These are phyloP conservation scores for Vultur gryphus DNA, from an alignment of 2,797 vertebrate species.

Conservation along the genomic window DNA sequence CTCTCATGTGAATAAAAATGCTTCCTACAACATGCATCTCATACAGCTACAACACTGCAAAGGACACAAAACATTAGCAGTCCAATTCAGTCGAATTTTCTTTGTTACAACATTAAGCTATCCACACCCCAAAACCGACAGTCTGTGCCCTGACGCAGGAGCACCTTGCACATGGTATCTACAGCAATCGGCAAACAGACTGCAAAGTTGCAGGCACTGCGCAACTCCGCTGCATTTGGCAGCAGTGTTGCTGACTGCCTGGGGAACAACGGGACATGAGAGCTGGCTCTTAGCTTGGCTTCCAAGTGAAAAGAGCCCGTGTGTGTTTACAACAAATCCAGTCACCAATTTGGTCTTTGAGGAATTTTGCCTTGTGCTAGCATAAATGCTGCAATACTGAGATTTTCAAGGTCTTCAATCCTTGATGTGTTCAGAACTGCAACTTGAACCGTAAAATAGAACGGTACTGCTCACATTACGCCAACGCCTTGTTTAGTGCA, in stretches of 20 bases:
- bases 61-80: background rate
- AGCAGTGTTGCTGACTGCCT: accelerated
- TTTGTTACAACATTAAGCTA: background rate
- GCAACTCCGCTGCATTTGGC: no score
- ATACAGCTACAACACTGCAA: background rate
- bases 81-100: background rate
- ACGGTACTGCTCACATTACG: background rate
- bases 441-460: background rate
- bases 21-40: background rate
- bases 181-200: background rate
- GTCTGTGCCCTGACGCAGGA: background rate
- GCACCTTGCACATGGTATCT: background rate
- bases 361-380: background rate
- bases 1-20: background rate
- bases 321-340: background rate
- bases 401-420: background rate
- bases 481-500: conserved; percentile 26
- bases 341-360: accelerated
- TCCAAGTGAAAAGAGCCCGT: background rate
- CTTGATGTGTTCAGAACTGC: background rate
- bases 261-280: background rate
- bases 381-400: background rate
- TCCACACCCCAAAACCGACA: background rate
- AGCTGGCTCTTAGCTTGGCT: background rate
- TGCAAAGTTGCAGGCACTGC: background rate